Conservation (phyloP, 2,113 vertebrate species). For the Acinonyx jubatus region DNA sequence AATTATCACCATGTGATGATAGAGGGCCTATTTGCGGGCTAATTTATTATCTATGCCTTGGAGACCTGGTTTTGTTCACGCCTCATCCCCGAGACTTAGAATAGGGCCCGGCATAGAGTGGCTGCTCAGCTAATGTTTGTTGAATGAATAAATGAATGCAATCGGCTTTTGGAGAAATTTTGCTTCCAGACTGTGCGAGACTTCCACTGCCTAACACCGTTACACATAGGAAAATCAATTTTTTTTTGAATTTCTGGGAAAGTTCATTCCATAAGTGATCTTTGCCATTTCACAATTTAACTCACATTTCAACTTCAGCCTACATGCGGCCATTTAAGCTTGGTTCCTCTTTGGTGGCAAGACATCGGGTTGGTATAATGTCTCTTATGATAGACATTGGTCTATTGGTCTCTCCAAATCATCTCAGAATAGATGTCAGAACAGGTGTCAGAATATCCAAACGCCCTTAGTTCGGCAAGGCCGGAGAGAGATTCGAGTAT, state of each 20-base stretch:
- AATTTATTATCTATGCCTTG: not conserved
- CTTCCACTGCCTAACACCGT: not conserved
- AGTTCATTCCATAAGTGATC: not conserved
- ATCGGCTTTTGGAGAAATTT: not conserved
- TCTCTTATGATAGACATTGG: not conserved
- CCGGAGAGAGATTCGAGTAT: not conserved
- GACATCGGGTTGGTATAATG: not conserved
- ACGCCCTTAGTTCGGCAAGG: not conserved
- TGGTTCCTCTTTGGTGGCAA: conserved; percentile 9
- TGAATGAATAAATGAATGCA: not conserved
- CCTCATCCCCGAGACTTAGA: not conserved
- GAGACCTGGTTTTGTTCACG: not conserved
- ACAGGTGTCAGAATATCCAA: not conserved
- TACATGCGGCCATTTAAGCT: not conserved
- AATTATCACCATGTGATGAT: not conserved
- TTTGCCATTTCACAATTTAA: not conserved
- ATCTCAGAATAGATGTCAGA: too few relatives aligned
- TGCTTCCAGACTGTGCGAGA: not conserved
- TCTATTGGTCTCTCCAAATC: too few relatives aligned
- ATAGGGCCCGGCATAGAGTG: not conserved
- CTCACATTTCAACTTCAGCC: not conserved
- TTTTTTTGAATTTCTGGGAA: not conserved
- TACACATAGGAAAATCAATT: not conserved
- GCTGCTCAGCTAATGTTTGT: not conserved
- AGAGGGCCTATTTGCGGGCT: not conserved